Conservation (phyloP, 2,888 invertebrate genomes). For the Synanthedon andrenaeformis region DNA sequence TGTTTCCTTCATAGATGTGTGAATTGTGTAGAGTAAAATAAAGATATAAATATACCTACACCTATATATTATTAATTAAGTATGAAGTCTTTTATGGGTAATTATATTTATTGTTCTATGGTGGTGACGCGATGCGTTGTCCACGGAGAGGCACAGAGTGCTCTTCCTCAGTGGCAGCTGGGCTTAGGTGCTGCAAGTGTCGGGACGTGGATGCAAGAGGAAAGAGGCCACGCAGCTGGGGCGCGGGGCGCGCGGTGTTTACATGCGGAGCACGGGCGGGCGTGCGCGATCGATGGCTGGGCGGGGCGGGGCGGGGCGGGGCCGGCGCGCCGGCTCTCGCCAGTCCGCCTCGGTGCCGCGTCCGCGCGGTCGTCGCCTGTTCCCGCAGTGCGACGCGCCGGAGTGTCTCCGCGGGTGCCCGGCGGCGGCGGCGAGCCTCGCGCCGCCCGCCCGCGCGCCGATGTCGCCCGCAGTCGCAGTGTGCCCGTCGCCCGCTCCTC, state of each 20-base stretch:
- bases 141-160: background rate
- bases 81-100: too few relatives aligned
- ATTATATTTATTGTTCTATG: too few relatives aligned
- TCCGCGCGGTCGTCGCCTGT: conserved; percentile 64
- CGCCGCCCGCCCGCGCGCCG: conserved; percentile 58
- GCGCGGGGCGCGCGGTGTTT: conserved; percentile 84
- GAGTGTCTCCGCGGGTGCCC: conserved; percentile 60
- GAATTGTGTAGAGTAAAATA: too few relatives aligned
- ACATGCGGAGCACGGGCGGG: conserved; percentile 67
- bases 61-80: too few relatives aligned
- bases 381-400: conserved; percentile 54
- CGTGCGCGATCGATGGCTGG: conserved; percentile 29
- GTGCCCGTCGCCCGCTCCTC: conserved; percentile 45
- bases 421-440: conserved; percentile 67
- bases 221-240: conserved; percentile 51
- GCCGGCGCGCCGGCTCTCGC: conserved; percentile 36
- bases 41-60: too few relatives aligned
- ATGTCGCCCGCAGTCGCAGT: conserved; percentile 74
- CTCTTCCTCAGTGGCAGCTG: background rate
- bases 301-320: conserved; percentile 35
- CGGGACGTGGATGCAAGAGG: conserved; percentile 61
- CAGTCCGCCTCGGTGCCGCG: conserved; percentile 65
- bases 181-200: conserved; percentile 8
- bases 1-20: too few relatives aligned
- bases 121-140: too few relatives aligned